Conservation (phyloP, 2,113 vertebrate genomes). For the Cyphomyrus plagiostoma region DNA sequence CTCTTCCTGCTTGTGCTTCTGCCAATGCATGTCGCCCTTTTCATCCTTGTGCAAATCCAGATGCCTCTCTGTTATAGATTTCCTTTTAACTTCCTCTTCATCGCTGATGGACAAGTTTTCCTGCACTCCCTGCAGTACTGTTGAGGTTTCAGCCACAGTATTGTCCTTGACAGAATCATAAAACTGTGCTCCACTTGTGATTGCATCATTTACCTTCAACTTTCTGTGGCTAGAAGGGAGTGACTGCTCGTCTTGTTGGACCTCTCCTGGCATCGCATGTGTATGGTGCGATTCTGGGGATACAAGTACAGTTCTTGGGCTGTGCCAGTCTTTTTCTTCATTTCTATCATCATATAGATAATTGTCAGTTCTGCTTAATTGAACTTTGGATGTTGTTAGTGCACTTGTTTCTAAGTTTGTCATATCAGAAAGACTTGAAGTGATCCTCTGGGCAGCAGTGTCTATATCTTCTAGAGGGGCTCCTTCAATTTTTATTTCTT, state of each 20-base stretch:
- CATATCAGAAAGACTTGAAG: slow-evolving; percentile 81
- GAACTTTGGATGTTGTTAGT: slow-evolving; percentile 80
- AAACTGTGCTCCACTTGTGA: background rate
- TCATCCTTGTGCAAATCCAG: slow-evolving; percentile 78
- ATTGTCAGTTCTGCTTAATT: slow-evolving; percentile 41
- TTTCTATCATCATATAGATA: slow-evolving; percentile 48
- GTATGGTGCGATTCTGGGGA: slow-evolving; percentile 66
- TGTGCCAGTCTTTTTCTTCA: slow-evolving; percentile 61
- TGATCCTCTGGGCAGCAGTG: slow-evolving; percentile 59
- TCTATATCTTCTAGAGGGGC: slow-evolving; percentile 37
- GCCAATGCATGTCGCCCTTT: slow-evolving; percentile 62
- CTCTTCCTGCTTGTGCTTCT: slow-evolving; percentile 62
- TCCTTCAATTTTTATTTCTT: background rate
- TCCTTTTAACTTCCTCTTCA: slow-evolving; percentile 85
- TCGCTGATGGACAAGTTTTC: slow-evolving; percentile 81
- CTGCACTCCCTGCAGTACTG: slow-evolving; percentile 58
- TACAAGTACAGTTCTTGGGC: slow-evolving; percentile 63
- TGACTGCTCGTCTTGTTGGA: slow-evolving; percentile 39
- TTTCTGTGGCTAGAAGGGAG: slow-evolving; percentile 41
- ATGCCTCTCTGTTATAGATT: slow-evolving; percentile 90
- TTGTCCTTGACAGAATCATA: slow-evolving; percentile 79
- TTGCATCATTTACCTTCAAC: slow-evolving; percentile 28
- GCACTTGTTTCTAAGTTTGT: slow-evolving; percentile 86
- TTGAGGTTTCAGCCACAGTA: slow-evolving; percentile 79
- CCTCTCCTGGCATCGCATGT: slow-evolving; percentile 61